Conservation (phyloP, 2,888 invertebrate species). For the Scaptomyza flava region DNA sequence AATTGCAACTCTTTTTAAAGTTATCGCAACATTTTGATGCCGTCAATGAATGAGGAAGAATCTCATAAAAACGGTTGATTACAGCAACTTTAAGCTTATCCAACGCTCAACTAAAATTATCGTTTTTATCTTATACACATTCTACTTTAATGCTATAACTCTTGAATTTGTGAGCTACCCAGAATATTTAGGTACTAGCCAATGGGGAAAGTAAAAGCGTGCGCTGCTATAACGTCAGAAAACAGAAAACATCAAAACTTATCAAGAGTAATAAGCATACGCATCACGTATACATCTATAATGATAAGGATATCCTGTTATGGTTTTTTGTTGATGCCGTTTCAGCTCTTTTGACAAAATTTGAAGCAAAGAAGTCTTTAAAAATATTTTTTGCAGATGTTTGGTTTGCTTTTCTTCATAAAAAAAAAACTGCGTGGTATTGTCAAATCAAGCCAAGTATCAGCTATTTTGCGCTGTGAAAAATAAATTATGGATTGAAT, state of each 20-base stretch:
- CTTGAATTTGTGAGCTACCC: constrained; percentile 25
- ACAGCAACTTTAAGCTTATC: constrained; percentile 46
- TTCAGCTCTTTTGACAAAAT: constrained; percentile 45
- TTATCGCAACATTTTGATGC: neutral
- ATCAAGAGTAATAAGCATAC: neutral
- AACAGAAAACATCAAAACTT: constrained; percentile 23
- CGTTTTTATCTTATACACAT: constrained; percentile 1
- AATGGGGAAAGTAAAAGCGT: constrained; percentile 34
- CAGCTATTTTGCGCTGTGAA: constrained; percentile 88
- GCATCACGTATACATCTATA: constrained; percentile 8
- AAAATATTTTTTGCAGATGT: neutral
- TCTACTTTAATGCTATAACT: constrained; percentile 52
- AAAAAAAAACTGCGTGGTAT: constrained; percentile 94
- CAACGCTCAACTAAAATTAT: constrained; percentile 36
- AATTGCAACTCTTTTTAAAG: neutral
- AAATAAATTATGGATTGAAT: constrained; percentile 94
- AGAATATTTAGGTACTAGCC: constrained; percentile 53
- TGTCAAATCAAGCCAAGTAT: constrained; percentile 85
- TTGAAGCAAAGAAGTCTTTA: constrained; percentile 5
- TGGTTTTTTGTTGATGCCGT: constrained; percentile 8
- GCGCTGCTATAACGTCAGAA: constrained; percentile 60
- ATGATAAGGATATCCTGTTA: constrained; percentile 23
- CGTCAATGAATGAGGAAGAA: no score
- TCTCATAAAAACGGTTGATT: no score
- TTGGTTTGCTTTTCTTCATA: constrained; percentile 86